These are phyloP conservation scores for Pocillopora meandrina DNA, from an alignment of 92 coral and sea anemone genomes.

Conservation along the genomic window DNA sequence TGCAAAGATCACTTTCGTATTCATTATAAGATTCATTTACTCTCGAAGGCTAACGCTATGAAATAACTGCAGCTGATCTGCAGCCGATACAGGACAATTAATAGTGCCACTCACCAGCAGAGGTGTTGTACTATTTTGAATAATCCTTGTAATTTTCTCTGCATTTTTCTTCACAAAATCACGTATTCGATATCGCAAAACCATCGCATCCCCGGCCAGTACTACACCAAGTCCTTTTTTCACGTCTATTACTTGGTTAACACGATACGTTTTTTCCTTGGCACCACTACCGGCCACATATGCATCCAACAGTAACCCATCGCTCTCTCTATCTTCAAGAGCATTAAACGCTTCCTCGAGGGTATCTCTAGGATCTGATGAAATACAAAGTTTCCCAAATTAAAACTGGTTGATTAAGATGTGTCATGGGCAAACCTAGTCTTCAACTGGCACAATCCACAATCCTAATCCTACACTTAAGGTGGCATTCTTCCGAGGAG, in stretches of 20 bases:
- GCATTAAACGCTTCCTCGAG: constrained; percentile 41
- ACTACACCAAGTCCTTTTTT: constrained; percentile 23
- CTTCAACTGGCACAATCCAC: too few relatives aligned
- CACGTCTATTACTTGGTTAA: constrained; percentile 12
- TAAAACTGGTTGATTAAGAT: neutral
- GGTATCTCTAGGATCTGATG: constrained; percentile 13
- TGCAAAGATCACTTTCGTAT: too few relatives aligned
- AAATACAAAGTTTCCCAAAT: neutral
- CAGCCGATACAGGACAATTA: too few relatives aligned
- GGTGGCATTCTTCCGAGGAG: too few relatives aligned
- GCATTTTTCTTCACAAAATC: constrained; percentile 25
- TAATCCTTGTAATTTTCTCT: constrained; percentile 8
- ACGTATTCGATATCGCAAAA: constrained; percentile 9
- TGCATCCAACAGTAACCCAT: constrained; percentile 56
- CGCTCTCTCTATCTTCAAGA: constrained; percentile 14
- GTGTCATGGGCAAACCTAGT: too few relatives aligned
- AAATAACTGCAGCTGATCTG: too few relatives aligned
- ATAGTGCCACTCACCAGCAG: neutral
- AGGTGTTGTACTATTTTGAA: constrained; percentile 10
- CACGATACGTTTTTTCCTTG: constrained; percentile 16
- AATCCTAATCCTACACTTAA: too few relatives aligned
- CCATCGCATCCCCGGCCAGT: constrained; percentile 19
- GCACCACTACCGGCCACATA: constrained; percentile 55
- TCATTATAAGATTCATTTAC: too few relatives aligned
- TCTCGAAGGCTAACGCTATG: too few relatives aligned